A percentile compares a stretch with the other conserved stretches of the same genome.
phyloP scores from a whole-genome alignment of 1,140 invertebrate genomes.

The Arctopsyche grandis region DNA sequence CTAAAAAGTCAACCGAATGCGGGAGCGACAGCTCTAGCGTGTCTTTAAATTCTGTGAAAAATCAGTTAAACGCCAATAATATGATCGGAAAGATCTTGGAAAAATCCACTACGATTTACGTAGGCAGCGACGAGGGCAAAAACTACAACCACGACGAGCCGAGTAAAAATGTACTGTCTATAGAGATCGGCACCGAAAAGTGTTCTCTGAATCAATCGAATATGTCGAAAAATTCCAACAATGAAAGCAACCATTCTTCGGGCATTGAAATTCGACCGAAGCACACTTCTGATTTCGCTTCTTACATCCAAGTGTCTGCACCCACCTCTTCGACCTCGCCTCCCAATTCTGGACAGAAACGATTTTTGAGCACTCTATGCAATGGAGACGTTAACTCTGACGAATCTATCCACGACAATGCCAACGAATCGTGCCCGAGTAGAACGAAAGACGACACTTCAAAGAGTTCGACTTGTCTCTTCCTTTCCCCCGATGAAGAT shows the following conservation, averaged over 20 bases:
- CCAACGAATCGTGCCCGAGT: constrained; percentile 1
- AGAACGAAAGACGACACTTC: constrained; percentile 6
- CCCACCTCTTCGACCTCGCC: constrained; percentile 58
- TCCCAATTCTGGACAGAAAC: constrained; percentile 2
- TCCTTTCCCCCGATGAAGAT: constrained; percentile 56
- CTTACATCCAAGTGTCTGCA: constrained; percentile 68
- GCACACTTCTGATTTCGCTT: constrained; percentile 68
- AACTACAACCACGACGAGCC: constrained; percentile 49
- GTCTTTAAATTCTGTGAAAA: constrained; percentile 52
- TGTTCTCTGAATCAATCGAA: not conserved
- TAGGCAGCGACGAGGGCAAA: constrained; percentile 62
- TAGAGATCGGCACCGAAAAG: constrained; percentile 58
- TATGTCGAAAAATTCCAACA: constrained; percentile 15
- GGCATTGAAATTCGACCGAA: constrained; percentile 55
- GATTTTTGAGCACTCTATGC: constrained; percentile 43
- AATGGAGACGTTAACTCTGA: constrained; percentile 33
- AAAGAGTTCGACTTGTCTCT: constrained; percentile 11
- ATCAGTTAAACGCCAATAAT: constrained; percentile 64
- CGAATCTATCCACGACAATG: constrained; percentile 40
- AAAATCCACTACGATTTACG: constrained; percentile 64
- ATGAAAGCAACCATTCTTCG: not conserved
- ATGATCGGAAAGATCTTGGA: constrained; percentile 65
- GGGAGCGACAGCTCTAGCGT: constrained; percentile 58
- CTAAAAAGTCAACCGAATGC: constrained; percentile 63
- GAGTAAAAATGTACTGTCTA: constrained; percentile 58